Evolutionary conservation across 30 jellyfish, hydroid and myxozoan genomes (phyloP).

Genomic region (Turritopsis dohrnii): DNA sequence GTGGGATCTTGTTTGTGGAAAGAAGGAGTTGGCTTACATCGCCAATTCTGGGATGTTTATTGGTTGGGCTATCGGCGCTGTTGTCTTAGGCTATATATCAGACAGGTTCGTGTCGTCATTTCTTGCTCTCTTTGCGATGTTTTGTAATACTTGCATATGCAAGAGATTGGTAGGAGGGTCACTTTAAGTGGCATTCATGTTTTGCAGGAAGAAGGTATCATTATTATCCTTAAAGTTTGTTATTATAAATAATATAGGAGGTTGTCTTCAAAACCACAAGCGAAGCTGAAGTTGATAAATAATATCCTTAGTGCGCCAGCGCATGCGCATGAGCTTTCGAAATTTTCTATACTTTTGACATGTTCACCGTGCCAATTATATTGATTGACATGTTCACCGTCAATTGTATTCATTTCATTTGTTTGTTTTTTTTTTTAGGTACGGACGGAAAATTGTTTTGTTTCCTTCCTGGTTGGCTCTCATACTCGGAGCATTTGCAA

Average conservation of each 20-base stretch:
- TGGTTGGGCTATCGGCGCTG: conserved; percentile 73
- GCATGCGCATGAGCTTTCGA: no score
- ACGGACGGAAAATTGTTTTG: conserved; percentile 73
- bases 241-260: no score
- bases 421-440: conserved; percentile 43
- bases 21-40: conserved; percentile 41
- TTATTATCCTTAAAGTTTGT: not conserved
- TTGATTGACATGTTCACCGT: no score
- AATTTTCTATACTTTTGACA: no score
- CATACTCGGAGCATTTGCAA: conserved; percentile 56
- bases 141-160: not conserved
- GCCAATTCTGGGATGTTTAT: conserved; percentile 50
- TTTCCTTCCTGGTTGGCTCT: conserved; percentile 68
- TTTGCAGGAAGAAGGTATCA: not conserved
- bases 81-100: conserved; percentile 42
- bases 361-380: no score
- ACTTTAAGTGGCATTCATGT: not conserved
- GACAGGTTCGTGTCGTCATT: no score
- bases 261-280: not conserved
- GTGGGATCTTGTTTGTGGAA: conserved; percentile 80
- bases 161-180: not conserved
- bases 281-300: no score
- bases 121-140: no score
- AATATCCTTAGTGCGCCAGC: no score
- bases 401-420: no score